phyloP scores from a whole-genome alignment of 2,888 invertebrate species.

The Sepiola atlantica region DNA sequence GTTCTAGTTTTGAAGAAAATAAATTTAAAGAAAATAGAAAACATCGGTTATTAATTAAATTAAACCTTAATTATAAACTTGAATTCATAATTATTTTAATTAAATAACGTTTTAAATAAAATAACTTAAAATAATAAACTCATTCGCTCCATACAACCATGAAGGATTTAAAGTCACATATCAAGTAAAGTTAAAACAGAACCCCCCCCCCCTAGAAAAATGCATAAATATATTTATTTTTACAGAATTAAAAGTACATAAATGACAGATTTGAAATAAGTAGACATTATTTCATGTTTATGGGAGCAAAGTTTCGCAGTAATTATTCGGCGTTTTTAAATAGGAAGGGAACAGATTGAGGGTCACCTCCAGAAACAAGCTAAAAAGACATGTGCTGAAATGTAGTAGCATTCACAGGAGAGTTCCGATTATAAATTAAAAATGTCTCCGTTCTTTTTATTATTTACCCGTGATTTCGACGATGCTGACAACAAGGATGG shows the following conservation, averaged over 20 bases:
- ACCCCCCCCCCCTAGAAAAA: too few relatives aligned
- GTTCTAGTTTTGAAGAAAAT: too few relatives aligned
- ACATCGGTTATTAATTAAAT: too few relatives aligned
- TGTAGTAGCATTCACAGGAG: not conserved
- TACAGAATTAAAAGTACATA: not conserved
- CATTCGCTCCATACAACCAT: too few relatives aligned
- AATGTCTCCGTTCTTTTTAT: not conserved
- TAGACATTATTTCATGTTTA: not conserved
- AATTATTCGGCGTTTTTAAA: not conserved
- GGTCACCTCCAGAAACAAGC: not conserved
- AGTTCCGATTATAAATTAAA: not conserved
- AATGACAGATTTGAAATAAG: not conserved
- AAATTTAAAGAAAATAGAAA: too few relatives aligned
- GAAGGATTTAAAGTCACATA: too few relatives aligned
- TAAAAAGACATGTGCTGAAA: not conserved
- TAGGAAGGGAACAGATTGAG: not conserved
- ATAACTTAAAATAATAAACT: too few relatives aligned
- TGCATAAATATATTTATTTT: not conserved
- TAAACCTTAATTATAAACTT: too few relatives aligned
- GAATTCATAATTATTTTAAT: too few relatives aligned
- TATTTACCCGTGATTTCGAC: not conserved
- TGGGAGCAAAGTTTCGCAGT: not conserved
- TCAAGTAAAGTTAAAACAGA: too few relatives aligned
- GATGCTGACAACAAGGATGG: not conserved
- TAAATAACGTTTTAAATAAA: too few relatives aligned